Evolutionary conservation across 2,113 vertebrate genomes (phyloP), one percentile per base, ranked within the genome.

Genomic region (Herpetotheres cachinnans): DNA sequence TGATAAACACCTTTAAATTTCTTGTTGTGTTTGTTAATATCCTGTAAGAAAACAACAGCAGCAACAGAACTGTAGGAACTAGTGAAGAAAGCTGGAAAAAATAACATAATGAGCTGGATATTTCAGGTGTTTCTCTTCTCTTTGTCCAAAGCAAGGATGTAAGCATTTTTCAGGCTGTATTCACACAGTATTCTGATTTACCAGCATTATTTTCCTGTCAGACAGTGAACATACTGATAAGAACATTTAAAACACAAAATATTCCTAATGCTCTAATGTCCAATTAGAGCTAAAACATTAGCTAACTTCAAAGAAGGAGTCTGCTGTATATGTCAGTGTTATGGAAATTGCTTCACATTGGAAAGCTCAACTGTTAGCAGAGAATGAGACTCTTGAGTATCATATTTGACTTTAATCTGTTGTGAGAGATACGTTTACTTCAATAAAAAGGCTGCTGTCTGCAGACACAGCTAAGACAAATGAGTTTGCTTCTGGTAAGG

Each of bases 241-340:
- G 27, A 93, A 91, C 47, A 47, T 54, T 96, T 80, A 76, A 89
- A 91, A 46, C 67, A 72, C 20, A 72, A 95, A 95, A 78, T 55
- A 95, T 78, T 69, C 32, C 49, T 87, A 73, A 65, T 54, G 32
- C 70, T 96, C 17, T 66, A 32, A 78, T 34, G 22, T 67, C 36
- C 55, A 90, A n/a, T 95, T 78, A 74, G 69, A 80, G 47, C 16
- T 82, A 69, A 95, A 91, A 94, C 16, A 73, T 49, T 47, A 77
- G 29, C 14, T 94, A 52, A 71, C 74, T 87, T 94, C 79, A 90
- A 85, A 92, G 70, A 50, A 56, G 17, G 20, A 80, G 4, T 32
- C 34, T 76, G 27, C 14, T 86, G 16, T 14, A 46, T 34, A 27
- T 49, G 38, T 34, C 26, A 14, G 32, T 89, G 27, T 49, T 72